Conservation (phyloP, 2,113 vertebrate species). For the Cebus imitator region DNA sequence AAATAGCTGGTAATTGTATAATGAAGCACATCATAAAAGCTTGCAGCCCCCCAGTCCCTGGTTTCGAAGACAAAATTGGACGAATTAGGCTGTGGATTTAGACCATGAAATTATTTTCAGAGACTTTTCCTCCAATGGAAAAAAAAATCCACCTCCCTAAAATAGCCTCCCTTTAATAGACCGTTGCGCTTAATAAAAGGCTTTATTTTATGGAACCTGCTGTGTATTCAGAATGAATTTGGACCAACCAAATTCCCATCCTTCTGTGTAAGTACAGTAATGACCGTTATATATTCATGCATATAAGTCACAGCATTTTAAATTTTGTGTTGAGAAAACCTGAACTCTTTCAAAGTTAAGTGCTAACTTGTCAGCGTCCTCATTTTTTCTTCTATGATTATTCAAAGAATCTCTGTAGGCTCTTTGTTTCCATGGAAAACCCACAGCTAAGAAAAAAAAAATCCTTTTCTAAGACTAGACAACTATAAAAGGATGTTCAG, state of each 20-base stretch:
- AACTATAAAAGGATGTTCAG: neutral
- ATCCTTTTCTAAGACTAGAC: slow-evolving; percentile 15
- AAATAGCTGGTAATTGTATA: slow-evolving; percentile 46
- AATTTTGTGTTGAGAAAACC: neutral
- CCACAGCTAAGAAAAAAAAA: neutral
- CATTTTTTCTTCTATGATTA: neutral
- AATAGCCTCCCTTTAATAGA: slow-evolving; percentile 43
- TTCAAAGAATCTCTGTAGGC: neutral
- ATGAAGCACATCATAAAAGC: slow-evolving; percentile 52
- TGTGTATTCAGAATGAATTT: neutral
- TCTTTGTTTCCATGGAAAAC: slow-evolving; percentile 12
- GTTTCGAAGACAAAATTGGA: slow-evolving; percentile 14
- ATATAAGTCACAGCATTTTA: slow-evolving; percentile 39
- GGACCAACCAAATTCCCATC: slow-evolving; percentile 15
- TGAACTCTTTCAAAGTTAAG: neutral
- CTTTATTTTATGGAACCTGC: slow-evolving; percentile 48
- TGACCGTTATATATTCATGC: neutral
- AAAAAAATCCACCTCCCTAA: slow-evolving; percentile 47
- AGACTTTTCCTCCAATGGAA: slow-evolving; percentile 49
- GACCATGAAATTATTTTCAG: slow-evolving; percentile 62
- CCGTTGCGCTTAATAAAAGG: slow-evolving; percentile 28
- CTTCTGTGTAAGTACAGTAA: neutral
- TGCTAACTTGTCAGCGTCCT: neutral
- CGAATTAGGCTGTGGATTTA: neutral
- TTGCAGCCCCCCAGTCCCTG: neutral